These are phyloP conservation scores for Enteromius argenteus DNA, from an alignment of 2,797 vertebrate species.

Conservation along the genomic window DNA sequence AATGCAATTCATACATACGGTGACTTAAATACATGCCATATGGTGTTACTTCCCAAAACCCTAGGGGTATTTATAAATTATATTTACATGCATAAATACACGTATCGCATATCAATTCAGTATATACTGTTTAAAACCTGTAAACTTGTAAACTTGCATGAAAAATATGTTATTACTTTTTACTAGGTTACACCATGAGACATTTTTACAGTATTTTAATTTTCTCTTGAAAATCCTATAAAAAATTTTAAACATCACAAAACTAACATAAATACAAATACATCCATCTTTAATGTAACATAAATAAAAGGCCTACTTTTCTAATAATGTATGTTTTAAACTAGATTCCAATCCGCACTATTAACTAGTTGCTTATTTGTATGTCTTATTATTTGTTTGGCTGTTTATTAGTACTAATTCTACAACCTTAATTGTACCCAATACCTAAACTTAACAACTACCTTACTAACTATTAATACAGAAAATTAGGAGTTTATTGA, in stretches of 20 bases:
- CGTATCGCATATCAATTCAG: too few relatives aligned
- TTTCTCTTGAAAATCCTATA: background rate
- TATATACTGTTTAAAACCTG: too few relatives aligned
- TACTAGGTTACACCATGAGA: background rate
- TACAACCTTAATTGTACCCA: too few relatives aligned
- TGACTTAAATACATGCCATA: background rate
- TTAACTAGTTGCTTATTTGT: too few relatives aligned
- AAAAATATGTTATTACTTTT: background rate
- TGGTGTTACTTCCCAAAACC: background rate
- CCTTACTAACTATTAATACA: background rate
- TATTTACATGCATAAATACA: background rate
- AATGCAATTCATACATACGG: background rate
- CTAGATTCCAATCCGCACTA: background rate
- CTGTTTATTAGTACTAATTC: too few relatives aligned
- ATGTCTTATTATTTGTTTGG: too few relatives aligned
- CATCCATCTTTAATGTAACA: background rate
- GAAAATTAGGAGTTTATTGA: background rate
- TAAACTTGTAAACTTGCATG: too few relatives aligned
- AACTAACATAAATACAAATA: background rate
- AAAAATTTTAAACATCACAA: background rate
- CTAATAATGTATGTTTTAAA: background rate
- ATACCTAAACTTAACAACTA: too few relatives aligned
- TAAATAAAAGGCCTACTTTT: background rate
- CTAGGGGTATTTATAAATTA: background rate
- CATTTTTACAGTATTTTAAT: background rate